Evolutionary conservation across 2,113 vertebrate species (phyloP).

Genomic region (Ardeotis arabs): DNA sequence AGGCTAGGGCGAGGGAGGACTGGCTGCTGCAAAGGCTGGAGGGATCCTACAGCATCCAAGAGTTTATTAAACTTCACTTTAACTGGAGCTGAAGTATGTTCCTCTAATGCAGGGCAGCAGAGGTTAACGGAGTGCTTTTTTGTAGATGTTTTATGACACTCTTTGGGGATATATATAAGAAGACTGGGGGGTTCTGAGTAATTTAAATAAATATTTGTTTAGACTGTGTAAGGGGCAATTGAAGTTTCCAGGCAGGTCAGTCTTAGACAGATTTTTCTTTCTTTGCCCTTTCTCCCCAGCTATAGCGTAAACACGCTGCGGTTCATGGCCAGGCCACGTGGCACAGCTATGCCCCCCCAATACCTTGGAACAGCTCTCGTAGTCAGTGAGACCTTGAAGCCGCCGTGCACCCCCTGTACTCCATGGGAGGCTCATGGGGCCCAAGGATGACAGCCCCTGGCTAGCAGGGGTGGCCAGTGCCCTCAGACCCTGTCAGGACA

Average conservation of each 20-base stretch:
- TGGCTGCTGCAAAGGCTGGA: not conserved
- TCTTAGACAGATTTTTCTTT: not conserved
- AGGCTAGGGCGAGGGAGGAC: not conserved
- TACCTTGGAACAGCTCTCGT: not conserved
- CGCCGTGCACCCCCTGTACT: not conserved
- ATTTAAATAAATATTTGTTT: slow-evolving; percentile 60
- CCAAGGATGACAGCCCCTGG: not conserved
- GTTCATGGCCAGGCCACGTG: not conserved
- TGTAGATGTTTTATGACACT: slow-evolving; percentile 33
- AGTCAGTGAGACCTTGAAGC: not conserved
- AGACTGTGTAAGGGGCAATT: slow-evolving; percentile 13
- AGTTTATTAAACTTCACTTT: slow-evolving; percentile 46
- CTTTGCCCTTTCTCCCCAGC: not conserved
- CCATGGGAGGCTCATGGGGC: not conserved
- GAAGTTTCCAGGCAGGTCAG: not conserved
- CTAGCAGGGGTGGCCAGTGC: not conserved
- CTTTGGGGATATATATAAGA: slow-evolving; percentile 38
- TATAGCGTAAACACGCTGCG: accelerated
- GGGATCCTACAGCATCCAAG: not conserved
- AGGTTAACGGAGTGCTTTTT: slow-evolving; percentile 9
- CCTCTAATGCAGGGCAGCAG: slow-evolving; percentile 12
- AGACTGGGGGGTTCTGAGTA: not conserved
- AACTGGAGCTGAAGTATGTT: slow-evolving; percentile 23
- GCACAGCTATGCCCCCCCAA: not conserved
- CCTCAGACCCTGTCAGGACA: not conserved